A percentile compares a stretch with the other conserved stretches of the same genome.
Conservation (phyloP, 2,113 vertebrate genomes). For the Piaya cayana region DNA sequence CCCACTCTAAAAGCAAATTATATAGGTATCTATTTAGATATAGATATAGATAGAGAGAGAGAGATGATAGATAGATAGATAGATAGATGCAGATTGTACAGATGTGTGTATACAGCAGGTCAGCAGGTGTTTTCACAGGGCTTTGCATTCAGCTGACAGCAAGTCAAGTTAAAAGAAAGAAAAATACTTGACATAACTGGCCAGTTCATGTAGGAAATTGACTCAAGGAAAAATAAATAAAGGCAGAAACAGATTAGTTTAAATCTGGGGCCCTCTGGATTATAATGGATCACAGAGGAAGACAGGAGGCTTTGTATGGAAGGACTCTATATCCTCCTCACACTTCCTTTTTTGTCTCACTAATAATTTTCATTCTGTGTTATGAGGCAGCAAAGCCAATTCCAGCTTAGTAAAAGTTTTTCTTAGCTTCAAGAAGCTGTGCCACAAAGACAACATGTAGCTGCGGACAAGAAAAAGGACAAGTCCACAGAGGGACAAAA, state of each 20-base stretch:
- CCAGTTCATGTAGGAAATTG: conserved; percentile 52
- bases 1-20: neutral
- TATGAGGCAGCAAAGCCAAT: neutral
- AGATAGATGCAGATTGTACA: neutral
- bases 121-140: conserved; percentile 57
- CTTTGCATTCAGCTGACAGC: conserved; percentile 42
- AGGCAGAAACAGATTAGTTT: conserved; percentile 15
- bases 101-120: conserved; percentile 23
- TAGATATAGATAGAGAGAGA: neutral
- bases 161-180: conserved; percentile 39
- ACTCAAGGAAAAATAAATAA: conserved; percentile 43
- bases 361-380: conserved; percentile 7
- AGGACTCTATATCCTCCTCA: neutral
- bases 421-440: conserved; percentile 13
- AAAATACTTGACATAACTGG: conserved; percentile 55
- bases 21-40: neutral
- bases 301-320: neutral
- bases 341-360: neutral
- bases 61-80: neutral
- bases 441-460: neutral
- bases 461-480: neutral
- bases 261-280: conserved; percentile 17
- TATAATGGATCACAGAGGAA: conserved; percentile 5
- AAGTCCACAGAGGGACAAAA: accelerated
- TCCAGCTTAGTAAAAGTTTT: conserved; percentile 16